Base-by-base conservation (phyloP, 92 coral and sea anemone genomes). In the Actinernus sp. region DNA sequence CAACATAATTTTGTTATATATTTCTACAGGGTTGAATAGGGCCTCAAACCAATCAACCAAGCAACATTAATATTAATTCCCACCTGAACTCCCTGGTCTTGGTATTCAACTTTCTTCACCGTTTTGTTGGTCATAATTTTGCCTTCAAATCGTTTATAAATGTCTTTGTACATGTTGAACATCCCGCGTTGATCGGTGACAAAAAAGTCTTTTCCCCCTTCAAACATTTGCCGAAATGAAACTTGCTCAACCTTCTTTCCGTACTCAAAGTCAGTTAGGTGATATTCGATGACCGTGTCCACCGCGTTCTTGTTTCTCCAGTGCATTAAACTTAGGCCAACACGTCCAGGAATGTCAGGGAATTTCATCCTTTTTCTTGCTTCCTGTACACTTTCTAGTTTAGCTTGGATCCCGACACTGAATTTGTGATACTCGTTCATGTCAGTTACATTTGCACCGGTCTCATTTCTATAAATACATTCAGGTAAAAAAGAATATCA, bases 101-200 rank as follows among this genome's bases (percentile, higher is more conserved):
- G 49, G 40, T 85, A 78, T 33, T 46, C 51, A 54, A 85, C 58
- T 10, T 57, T 61, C 5, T 26, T 50, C 31, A 85, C 85, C 14
- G 61, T 71, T 43, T 63, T 65, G 38, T 64, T 48, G 47, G 84
- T 61, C 40, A 57, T 57, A 29, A 72, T 81, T 14, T 43, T 64
- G 27, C 86, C 55, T 20, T 39, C 51, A 38, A 90, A 49, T 30
- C 71, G 49, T 37, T 52, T 44, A 27, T 79, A 84, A 14, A 77
- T 32, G 29, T 78, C 81, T 40, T 71, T 52, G 40, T 68, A 76
- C 4, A 86, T 38, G 26, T 36, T 41, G 30, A 58, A 52, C 20
- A 81, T 44, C 5, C 93, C 89, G 43, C 82, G 41, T 12, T 30
- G 29, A 54, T 82, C 88, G 6, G 84, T 65, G 29, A 82, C 73